phyloP scores from a whole-genome alignment of 2,797 vertebrate genomes.

The Lutjanus campechanus region DNA sequence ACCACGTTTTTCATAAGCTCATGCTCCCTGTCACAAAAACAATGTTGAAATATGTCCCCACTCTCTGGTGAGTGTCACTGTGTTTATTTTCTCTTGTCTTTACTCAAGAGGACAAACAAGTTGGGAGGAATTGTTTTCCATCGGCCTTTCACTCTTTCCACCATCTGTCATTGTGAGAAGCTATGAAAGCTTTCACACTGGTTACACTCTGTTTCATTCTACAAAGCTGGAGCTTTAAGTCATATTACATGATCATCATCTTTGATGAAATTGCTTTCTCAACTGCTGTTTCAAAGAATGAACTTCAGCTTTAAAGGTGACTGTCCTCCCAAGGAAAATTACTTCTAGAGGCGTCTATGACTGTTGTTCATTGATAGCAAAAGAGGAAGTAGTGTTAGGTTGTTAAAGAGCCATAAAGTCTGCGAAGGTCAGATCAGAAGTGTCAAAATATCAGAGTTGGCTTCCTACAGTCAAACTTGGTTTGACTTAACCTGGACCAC shows the following conservation, averaged over 20 bases:
- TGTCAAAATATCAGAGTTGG: no score
- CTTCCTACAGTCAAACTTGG: no score
- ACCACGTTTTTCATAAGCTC: slow-evolving; percentile 37
- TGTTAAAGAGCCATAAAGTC: no score
- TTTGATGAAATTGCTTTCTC: not conserved
- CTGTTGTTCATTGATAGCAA: not conserved
- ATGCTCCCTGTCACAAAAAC: slow-evolving; percentile 1
- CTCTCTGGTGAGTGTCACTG: slow-evolving; percentile 17
- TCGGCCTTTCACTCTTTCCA: slow-evolving; percentile 5
- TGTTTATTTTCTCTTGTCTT: slow-evolving; percentile 44
- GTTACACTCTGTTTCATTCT: not conserved
- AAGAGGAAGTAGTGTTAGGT: not conserved
- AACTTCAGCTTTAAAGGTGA: not conserved
- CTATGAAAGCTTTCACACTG: not conserved
- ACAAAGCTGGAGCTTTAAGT: not conserved
- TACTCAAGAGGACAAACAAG: slow-evolving; percentile 36
- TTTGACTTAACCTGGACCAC: no score
- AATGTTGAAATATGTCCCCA: slow-evolving; percentile 9
- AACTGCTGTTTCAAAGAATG: not conserved
- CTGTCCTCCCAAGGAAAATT: not conserved
- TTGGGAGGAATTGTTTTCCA: not conserved
- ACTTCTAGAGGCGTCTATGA: not conserved
- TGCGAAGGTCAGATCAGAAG: no score
- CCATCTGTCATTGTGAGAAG: slow-evolving; percentile 36
- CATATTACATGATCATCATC: not conserved